Base-by-base conservation (phyloP, 2,113 vertebrate species). In the Anser cygnoides region DNA sequence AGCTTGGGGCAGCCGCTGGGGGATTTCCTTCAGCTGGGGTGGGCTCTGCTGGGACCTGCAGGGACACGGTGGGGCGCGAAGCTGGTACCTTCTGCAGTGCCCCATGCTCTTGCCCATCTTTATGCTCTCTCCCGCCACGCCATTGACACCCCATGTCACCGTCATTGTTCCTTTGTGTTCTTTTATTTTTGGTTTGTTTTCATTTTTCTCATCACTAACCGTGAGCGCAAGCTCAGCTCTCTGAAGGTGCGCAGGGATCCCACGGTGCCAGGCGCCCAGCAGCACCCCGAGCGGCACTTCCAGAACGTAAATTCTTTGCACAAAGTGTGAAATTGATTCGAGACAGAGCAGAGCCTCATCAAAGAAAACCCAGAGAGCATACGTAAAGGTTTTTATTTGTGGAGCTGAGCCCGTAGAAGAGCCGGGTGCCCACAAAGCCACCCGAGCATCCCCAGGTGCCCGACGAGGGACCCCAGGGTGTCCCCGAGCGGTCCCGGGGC, bases 341-440 rank as follows among this genome's bases (percentile, higher is more conserved):
- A 67, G 85, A 22, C 52, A 41, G 81, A 68, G 62, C 84, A 4
- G 1, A 92, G n/a, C 35, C 13, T 43, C 62, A 37, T n/a, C 59
- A 15, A 7, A 59, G 66, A 76, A 13, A 13, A 17, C 2, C 16
- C 19, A 52, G 25, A 52, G 50, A 52, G 50, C 50, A 52, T 7
- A 26, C 6, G 7, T 12, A 19, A 6, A 5, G 1, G 8, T 2
- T 66, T 70, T 90, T 67, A 8, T 13, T 75, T 3, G 0, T 0
- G 22, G 76, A 63, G 8, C 22, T 1, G 6, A 44, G 79, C 4
- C 65, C 35, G 61, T 26, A 23, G 44, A 80, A 57, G 58, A 46
- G 13, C 67, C 1, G 0, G 1, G 14, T 18, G 1, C 0, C 2
- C 44, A 11, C 79, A 52, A 54, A 87, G n/a, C 39, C 79, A 46